Evolutionary conservation across 2,888 invertebrate species (phyloP).

Genomic region (Thereva nobilitata): DNA sequence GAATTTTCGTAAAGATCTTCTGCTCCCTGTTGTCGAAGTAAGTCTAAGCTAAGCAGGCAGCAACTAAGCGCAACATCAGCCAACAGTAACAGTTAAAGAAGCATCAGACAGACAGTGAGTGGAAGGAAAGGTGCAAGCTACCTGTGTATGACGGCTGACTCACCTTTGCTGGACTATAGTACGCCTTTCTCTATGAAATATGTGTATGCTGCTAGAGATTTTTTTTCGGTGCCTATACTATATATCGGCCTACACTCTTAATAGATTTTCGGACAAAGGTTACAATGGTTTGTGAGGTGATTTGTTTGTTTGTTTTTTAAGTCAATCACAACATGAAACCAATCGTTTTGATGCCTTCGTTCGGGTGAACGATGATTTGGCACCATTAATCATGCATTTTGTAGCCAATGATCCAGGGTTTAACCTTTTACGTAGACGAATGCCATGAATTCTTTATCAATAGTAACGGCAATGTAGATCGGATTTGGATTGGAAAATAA

Average conservation of each 20-base stretch:
- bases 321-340: constrained; percentile 33
- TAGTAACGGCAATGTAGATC: constrained; percentile 12
- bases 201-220: background rate
- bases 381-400: constrained; percentile 23
- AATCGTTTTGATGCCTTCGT: constrained; percentile 20
- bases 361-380: constrained; percentile 28
- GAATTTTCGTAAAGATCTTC: constrained; percentile 6
- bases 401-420: constrained; percentile 10
- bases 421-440: constrained; percentile 27
- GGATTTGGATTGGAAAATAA: constrained; percentile 11
- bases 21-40: constrained; percentile 11
- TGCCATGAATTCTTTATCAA: constrained; percentile 27
- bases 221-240: background rate
- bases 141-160: constrained; percentile 14
- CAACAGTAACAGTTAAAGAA: no score
- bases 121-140: constrained; percentile 28
- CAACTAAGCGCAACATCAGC: no score
- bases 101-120: no score
- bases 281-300: constrained; percentile 15
- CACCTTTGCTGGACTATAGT: no score
- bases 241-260: constrained; percentile 17
- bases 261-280: constrained; percentile 30
- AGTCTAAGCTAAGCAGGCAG: background rate
- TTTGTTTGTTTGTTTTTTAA: constrained; percentile 26
- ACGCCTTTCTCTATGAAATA: constrained; percentile 12